Evolutionary conservation across 2,113 vertebrate genomes (phyloP), one percentile per base, ranked within the genome.

Genomic region (Cyprinodon variegatus): DNA sequence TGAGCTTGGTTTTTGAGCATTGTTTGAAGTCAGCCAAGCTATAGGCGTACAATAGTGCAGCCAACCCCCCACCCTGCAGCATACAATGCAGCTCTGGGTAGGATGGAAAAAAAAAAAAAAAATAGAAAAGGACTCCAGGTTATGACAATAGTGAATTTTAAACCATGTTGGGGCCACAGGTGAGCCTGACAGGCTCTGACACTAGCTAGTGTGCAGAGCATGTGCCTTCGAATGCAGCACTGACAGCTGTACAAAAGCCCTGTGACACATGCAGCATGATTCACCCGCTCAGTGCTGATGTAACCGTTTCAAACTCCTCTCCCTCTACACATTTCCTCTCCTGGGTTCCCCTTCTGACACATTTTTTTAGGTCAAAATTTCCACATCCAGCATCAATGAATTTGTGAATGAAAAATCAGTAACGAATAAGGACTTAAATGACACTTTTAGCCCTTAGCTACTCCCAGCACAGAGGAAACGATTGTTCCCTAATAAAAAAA

Each of bases 211-310:
- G 81, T 65, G 72, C 67, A 8, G 82, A 43, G 79, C 83, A 87
- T 91, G 79, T 84, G 88, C 83, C 61, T 75, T 75, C 60, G 75
- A 79, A 76, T 61, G 74, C 78, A 7, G 71, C 82, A 48, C 65
- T 76, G 86, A 89, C 90, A 90, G 86, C 85, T 88, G 90, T 9
- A 84, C 83, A 81, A 86, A 83, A 76, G 74, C 64, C 77, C 78
- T 11, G 36, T 29, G 78, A 85, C 83, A 75, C 8, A 71, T 72
- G 74, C 76, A 14, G 48, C 63, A 9, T 67, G 69, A 79, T 72
- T 80, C 78, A 70, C 59, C 3, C 61, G 38, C 68, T 67, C 69
- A 13, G 53, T 15, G 15, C 79, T 83, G 81, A 81, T 45, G 76
- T 73, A 77, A 83, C 40, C 0, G 50, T 70, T 77, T 83, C 72